A percentile compares a stretch with the other conserved stretches of the same genome.
Conservation (phyloP, 2,797 vertebrate species). For the Amazona ochrocephala region DNA sequence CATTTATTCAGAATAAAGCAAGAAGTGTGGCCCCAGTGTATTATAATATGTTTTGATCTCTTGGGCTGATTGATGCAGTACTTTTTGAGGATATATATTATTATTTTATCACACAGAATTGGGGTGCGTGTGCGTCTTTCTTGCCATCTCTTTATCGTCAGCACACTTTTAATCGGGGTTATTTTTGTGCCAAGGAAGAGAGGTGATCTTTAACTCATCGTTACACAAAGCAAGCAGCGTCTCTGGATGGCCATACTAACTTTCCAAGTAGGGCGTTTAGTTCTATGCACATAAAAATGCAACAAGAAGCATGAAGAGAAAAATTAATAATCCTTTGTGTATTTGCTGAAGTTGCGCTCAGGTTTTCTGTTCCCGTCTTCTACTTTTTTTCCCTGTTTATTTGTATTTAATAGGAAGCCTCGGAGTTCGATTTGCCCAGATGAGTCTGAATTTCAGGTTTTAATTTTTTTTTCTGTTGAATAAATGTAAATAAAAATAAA, state of each 20-base stretch:
- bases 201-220: slow-evolving; percentile 36
- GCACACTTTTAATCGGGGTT: neutral
- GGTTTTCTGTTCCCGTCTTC: fast-evolving
- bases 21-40: neutral
- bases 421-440: neutral
- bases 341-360: neutral
- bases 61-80: neutral
- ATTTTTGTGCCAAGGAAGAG: slow-evolving; percentile 21
- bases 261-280: slow-evolving; percentile 42
- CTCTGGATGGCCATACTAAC: slow-evolving; percentile 44
- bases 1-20: neutral
- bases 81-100: neutral
- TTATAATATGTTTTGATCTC: neutral
- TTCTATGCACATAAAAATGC: neutral
- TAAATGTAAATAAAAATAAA: neutral
- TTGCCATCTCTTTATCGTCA: neutral
- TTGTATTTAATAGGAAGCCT: neutral
- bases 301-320: neutral
- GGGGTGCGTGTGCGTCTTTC: neutral
- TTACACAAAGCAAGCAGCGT: neutral
- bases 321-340: neutral
- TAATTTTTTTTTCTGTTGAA: neutral
- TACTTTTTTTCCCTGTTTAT: neutral
- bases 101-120: neutral
- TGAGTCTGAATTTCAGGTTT: neutral